phyloP scores from a whole-genome alignment of 2,797 vertebrate species.

The Tympanoctomys barrerae region DNA sequence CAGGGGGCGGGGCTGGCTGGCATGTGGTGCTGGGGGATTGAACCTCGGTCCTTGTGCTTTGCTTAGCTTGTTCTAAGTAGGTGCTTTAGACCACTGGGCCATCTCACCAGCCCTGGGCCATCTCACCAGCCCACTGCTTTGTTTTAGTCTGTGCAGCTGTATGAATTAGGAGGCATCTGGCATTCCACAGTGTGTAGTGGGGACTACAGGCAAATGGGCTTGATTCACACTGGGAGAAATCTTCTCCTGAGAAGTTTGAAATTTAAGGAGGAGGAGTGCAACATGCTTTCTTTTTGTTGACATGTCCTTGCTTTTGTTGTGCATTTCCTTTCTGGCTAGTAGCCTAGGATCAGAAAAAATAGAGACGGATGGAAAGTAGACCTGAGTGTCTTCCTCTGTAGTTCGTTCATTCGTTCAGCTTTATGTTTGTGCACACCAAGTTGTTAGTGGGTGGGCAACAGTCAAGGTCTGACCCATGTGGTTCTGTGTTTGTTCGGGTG shows the following conservation, averaged over 20 bases:
- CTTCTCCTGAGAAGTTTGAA: neutral
- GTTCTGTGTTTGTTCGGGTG: neutral
- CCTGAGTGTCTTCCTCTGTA: neutral
- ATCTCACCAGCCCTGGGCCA: too few species aligned
- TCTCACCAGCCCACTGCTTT: too few species aligned
- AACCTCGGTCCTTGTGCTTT: too few species aligned
- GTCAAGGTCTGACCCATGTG: too few species aligned
- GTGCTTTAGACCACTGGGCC: too few species aligned
- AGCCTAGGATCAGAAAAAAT: neutral
- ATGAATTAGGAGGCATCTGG: neutral
- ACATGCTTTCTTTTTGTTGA: neutral
- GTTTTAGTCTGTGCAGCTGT: neutral
- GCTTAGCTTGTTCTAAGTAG: too few species aligned
- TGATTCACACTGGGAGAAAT: neutral
- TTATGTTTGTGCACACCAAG: neutral
- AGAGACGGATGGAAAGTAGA: neutral
- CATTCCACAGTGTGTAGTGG: neutral
- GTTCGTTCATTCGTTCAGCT: rapidly evolving
- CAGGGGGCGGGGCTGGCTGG: too few species aligned
- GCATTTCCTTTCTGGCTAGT: neutral
- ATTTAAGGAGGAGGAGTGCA: neutral
- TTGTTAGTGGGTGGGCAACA: rapidly evolving
- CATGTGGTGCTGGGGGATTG: too few species aligned
- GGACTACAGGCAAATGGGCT: neutral
- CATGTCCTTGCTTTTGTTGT: neutral